Percentiles rank a stretch among this genome's conserved stretches.
These are phyloP conservation scores for Lineus longissimus DNA, from an alignment of 1,140 invertebrate genomes.

Conservation along the genomic window DNA sequence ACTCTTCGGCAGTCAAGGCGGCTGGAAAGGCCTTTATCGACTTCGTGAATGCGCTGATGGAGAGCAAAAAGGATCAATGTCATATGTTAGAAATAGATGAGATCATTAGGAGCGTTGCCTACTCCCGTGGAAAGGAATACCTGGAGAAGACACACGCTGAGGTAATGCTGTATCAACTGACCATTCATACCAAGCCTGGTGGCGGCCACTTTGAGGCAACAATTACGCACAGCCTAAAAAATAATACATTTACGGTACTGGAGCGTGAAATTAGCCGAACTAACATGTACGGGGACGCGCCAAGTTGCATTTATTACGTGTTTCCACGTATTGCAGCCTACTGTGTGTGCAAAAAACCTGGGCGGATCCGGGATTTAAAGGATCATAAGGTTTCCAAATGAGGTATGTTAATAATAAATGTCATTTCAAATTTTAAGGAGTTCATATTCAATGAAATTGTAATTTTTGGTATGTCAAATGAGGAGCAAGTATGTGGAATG, in stretches of 20 bases:
- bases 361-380: no score
- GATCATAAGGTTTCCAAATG: no score
- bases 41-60: neutral
- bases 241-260: neutral
- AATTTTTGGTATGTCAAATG: no score
- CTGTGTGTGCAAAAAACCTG: neutral
- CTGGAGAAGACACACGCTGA: neutral
- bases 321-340: neutral
- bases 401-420: no score
- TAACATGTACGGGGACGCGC: neutral
- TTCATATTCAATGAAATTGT: no score
- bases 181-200: neutral
- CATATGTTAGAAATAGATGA: neutral
- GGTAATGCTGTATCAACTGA: neutral
- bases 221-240: neutral
- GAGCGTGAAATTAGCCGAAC: neutral
- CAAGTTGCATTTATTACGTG: neutral
- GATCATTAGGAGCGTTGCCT: neutral
- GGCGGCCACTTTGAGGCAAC: constrained; percentile 1
- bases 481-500: no score
- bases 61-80: neutral
- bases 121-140: neutral
- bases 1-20: neutral
- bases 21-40: neutral
- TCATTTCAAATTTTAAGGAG: no score